phyloP scores from a whole-genome alignment of 2,797 vertebrate species.

The Buphagus erythrorhynchus region DNA sequence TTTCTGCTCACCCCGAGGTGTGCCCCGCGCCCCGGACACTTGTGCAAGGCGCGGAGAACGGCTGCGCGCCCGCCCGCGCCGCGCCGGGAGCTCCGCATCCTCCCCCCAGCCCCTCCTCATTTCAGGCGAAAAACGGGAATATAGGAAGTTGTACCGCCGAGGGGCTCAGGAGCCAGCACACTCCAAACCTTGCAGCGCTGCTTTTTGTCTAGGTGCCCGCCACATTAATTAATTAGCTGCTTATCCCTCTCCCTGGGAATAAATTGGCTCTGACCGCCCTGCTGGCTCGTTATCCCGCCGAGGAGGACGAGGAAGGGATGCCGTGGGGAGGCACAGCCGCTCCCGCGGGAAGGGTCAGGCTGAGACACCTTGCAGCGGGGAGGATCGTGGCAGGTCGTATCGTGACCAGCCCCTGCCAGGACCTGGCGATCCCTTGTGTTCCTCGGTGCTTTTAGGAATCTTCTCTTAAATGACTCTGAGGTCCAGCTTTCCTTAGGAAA shows the following conservation, averaged over 20 bases:
- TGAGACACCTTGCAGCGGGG: not conserved
- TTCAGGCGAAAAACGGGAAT: not conserved
- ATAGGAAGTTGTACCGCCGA: not conserved
- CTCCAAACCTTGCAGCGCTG: not conserved
- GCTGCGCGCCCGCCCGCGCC: not conserved
- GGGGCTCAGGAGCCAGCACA: not conserved
- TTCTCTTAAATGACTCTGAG: not conserved
- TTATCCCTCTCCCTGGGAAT: not conserved
- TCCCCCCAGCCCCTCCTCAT: not conserved
- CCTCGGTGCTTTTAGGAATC: not conserved
- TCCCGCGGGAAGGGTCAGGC: not conserved
- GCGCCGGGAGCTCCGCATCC: not conserved
- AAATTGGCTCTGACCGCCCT: not conserved
- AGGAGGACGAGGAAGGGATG: not conserved
- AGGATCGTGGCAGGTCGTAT: not conserved
- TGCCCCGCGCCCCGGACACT: not conserved
- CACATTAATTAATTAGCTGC: not conserved
- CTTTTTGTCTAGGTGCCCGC: not conserved
- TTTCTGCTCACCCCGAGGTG: not conserved
- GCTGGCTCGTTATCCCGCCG: not conserved
- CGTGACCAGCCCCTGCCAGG: not conserved
- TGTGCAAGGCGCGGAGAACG: not conserved
- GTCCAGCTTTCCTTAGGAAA: not conserved
- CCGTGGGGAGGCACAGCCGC: not conserved
- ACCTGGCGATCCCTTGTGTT: not conserved